A percentile compares a stretch with the other conserved stretches of the same genome.
Conservation (phyloP, 92 coral and sea anemone genomes). For the Zoanthus gigantus region DNA sequence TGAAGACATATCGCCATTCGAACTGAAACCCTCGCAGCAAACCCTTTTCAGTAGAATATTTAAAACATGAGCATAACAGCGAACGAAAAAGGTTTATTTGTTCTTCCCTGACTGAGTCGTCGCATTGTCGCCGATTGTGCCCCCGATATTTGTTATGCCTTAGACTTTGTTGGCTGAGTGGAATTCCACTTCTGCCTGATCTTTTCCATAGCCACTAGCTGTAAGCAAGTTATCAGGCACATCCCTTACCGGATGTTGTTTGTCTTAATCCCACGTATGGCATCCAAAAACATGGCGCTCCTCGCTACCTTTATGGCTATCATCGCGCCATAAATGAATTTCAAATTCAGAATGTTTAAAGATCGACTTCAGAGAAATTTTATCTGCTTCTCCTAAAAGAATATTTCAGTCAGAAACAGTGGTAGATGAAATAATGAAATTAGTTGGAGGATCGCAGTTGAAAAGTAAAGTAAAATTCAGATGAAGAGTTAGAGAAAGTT, state of each 20-base stretch:
- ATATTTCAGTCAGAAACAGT: conserved; percentile 16
- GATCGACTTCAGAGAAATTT: background rate
- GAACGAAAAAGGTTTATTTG: conserved; percentile 27
- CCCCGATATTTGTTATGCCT: background rate
- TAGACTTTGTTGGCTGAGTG: background rate
- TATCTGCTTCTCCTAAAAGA: conserved; percentile 38
- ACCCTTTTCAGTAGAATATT: conserved; percentile 27
- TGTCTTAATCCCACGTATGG: conserved; percentile 32
- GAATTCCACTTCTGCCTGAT: conserved; percentile 29
- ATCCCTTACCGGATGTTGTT: background rate
- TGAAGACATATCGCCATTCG: background rate
- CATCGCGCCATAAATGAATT: conserved; percentile 43
- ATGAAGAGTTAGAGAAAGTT: conserved; percentile 22
- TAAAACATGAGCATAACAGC: conserved; percentile 46
- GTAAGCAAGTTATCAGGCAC: conserved; percentile 33
- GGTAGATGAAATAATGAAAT: conserved; percentile 32
- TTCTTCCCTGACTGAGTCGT: background rate
- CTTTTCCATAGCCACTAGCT: conserved; percentile 47
- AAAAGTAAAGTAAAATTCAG: conserved; percentile 14
- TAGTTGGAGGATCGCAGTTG: conserved; percentile 19
- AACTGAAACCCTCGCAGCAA: background rate
- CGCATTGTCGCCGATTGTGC: background rate
- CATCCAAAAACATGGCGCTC: conserved; percentile 46
- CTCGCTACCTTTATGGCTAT: conserved; percentile 36
- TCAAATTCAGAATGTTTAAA: background rate